phyloP scores from a whole-genome alignment of 2,797 vertebrate genomes.

The Craterocephalus amniculus region DNA sequence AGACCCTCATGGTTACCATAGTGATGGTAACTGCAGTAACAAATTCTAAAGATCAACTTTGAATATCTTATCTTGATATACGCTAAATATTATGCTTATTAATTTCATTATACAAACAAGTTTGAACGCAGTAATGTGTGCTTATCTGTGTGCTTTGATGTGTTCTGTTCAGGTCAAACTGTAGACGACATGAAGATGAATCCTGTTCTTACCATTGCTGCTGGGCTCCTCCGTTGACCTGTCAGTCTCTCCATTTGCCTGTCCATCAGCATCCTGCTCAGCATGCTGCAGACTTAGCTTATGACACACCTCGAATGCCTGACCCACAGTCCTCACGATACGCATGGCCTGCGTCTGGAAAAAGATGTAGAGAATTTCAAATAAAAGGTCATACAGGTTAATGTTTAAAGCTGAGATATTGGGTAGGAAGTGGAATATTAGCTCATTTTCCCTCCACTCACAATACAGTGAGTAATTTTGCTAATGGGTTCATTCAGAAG shows the following conservation, averaged over 20 bases:
- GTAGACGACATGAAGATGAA: not conserved
- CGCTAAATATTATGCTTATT: not conserved
- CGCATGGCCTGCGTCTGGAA: conserved; percentile 88
- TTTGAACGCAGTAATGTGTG: not conserved
- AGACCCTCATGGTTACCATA: conserved; percentile 8
- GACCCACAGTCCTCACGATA: conserved; percentile 87
- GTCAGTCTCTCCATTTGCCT: conserved; percentile 83
- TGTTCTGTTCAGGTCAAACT: not conserved
- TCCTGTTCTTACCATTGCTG: conserved; percentile 75
- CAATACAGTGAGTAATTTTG: not conserved
- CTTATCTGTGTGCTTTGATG: not conserved
- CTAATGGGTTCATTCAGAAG: not conserved
- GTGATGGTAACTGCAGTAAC: not conserved
- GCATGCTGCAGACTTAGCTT: conserved; percentile 89
- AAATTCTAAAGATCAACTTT: not conserved
- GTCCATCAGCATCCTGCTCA: conserved; percentile 83
- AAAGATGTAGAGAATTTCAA: not conserved
- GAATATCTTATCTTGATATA: not conserved
- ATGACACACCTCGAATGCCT: conserved; percentile 91
- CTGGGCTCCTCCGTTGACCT: conserved; percentile 81
- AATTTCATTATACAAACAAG: not conserved
- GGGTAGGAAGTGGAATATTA: not conserved
- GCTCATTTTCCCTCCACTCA: not conserved
- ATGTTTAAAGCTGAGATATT: not conserved
- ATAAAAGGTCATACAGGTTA: conserved; percentile 1